Conservation (phyloP, 2,888 invertebrate species). For the Phrixothrix hirtus region DNA sequence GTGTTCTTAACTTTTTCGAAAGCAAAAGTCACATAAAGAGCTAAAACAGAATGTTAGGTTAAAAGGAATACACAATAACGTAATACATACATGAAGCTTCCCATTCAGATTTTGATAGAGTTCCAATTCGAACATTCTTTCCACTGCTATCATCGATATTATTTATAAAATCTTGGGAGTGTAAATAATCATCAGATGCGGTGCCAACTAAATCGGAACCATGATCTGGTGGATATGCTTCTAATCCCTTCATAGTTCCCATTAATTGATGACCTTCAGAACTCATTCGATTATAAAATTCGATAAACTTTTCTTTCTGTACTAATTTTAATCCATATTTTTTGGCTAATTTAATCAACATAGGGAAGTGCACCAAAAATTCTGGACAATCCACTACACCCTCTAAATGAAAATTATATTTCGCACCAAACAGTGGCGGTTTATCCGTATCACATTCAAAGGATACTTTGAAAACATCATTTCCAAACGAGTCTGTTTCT, state of each 20-base stretch:
- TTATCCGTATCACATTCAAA: conserved; percentile 69
- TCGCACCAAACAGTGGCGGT: conserved; percentile 90
- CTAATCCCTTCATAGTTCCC: conserved; percentile 77
- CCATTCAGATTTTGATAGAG: conserved; percentile 89
- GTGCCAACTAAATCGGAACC: conserved; percentile 63
- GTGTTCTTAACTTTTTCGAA: conserved; percentile 76
- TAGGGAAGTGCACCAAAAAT: conserved; percentile 93
- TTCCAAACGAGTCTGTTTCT: conserved; percentile 69
- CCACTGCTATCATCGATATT: conserved; percentile 48
- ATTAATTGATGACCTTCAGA: conserved; percentile 65
- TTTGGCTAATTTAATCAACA: conserved; percentile 72
- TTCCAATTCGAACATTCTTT: conserved; percentile 67
- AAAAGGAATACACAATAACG: conserved; percentile 6
- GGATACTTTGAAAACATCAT: conserved; percentile 76
- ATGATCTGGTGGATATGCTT: conserved; percentile 73
- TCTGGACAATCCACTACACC: conserved; percentile 98
- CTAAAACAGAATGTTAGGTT: conserved; percentile 51
- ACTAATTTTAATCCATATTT: conserved; percentile 73
- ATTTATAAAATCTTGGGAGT: conserved; percentile 67
- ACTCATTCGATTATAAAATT: conserved; percentile 73
- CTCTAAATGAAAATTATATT: conserved; percentile 94
- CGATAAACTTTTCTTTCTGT: conserved; percentile 73
- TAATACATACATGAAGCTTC: conserved; percentile 82
- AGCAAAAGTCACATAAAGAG: conserved; percentile 80
- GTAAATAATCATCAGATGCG: conserved; percentile 69